Evolutionary conservation across 2,113 vertebrate species (phyloP), one percentile per base, ranked within the genome.

Genomic region (Nycticorax nycticorax): DNA sequence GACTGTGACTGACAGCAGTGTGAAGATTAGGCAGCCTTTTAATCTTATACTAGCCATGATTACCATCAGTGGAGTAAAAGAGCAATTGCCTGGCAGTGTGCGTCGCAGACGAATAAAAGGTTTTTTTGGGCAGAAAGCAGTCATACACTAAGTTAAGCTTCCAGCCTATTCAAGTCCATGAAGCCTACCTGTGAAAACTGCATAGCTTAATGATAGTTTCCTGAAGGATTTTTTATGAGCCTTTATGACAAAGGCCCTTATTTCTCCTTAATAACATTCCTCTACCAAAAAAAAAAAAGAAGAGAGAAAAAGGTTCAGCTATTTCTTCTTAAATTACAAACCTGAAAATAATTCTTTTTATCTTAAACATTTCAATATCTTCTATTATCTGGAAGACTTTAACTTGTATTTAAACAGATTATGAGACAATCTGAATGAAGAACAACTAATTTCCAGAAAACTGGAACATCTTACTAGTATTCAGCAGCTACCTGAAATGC

Each of bases 1-100:
- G 91, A 78, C 80, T 85, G 30, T 2, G 3, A 32, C 60, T 81
- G 69, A 41, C 60, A 89, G 67, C 30, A 57, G 52, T 45, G 60
- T 35, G 88, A 95, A 87, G 92, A 96, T 95, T 87, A 95, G 76
- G 74, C 55, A 96, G 56, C n/a, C 37, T 85, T 97, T 95, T 94
- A 92, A 94, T 95, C 93, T 95, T 92, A 80, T 56, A 64, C 87
- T 81, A 94, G 60, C 55, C 75, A 18, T 68, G 95, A 97, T 95
- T 97, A 59, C 76, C 60, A 83, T 94, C 85, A 84, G 64, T 76
- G 47, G 62, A 85, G 41, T 57, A 92, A 94, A 94, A 83, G 63
- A 95, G 67, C 60, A 87, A 96, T 93, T 82, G 62, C 66, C 43
- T 87, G 41, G 37, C 62, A 35, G 75, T 48, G 60, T 37, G 71